Base-by-base conservation (phyloP, 2,113 vertebrate genomes). In the Oncorhynchus clarkii region DNA sequence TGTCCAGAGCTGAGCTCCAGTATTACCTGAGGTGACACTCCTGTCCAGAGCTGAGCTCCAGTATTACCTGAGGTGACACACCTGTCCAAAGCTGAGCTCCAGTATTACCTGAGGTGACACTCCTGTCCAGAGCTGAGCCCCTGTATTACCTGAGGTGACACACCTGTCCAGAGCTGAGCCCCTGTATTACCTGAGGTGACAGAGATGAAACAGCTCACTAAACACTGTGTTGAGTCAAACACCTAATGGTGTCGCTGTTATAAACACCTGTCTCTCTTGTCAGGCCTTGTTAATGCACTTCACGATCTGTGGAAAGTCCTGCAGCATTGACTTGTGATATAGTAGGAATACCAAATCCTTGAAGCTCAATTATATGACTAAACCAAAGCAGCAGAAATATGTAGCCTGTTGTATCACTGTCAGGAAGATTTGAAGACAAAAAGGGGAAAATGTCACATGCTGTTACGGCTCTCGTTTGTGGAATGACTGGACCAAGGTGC, bases 41-140 rank as follows among this genome's bases (percentile, higher is more conserved):
- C 86, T 89, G 87, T 77, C 78, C 51, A 4, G 76, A 93, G 92
- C 91, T 7, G 75, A 79, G 87, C 31, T 1, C 31, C 31, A 34
- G 31, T 34, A 7, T 34, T 34, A 1, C 31, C 5, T 6, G 5
- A 34, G 34, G 89, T 89, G 84, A 87, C 72, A 75, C 75, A 0
- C 34, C 34, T 34, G 34, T 39, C 34, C 59, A 5, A 72, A 93
- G 91, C 91, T 6, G 75, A 72, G 79, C 81, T 51, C 16, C 59
- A 78, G 31, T 64, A 80, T 59, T 22, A 83, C 88, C 88, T 31
- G 29, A 31, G 29, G 29, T 31, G 29, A 81, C 54, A 26, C 88
- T 87, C 89, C 86, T 89, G 87, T 77, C 79, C 51, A 4, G 76
- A 93, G 92, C 91, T 7, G 75, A 79, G 4, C 68, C 0, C 34